Percentiles rank a stretch among this genome's conserved stretches.
Evolutionary conservation across 2,888 invertebrate species (phyloP).

Genomic region (Tachina grossa): DNA sequence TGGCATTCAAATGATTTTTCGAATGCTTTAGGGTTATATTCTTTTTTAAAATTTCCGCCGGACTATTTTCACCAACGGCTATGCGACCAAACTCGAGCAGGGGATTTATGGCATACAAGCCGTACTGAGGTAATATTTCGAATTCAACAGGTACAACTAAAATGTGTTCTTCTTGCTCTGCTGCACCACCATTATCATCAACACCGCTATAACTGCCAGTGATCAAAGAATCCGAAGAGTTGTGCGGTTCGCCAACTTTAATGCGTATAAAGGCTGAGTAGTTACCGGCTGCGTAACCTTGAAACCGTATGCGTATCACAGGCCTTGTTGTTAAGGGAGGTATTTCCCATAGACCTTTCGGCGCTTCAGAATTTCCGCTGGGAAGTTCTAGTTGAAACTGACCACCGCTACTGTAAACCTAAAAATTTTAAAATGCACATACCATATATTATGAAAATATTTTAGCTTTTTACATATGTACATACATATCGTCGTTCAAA

Average conservation of each 20-base stretch:
- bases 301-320: slow-evolving; percentile 92
- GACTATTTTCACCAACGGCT: slow-evolving; percentile 85
- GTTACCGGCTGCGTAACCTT: slow-evolving; percentile 90
- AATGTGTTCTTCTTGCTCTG: slow-evolving; percentile 75
- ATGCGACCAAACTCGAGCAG: slow-evolving; percentile 92
- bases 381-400: slow-evolving; percentile 95
- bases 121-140: slow-evolving; percentile 88
- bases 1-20: slow-evolving; percentile 59
- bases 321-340: slow-evolving; percentile 94
- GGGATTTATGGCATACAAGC: slow-evolving; percentile 90
- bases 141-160: slow-evolving; percentile 93
- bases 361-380: slow-evolving; percentile 88
- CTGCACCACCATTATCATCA: slow-evolving; percentile 57
- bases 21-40: slow-evolving; percentile 59
- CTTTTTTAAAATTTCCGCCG: slow-evolving; percentile 45
- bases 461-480: too few relatives aligned
- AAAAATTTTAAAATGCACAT: neutral
- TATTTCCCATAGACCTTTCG: slow-evolving; percentile 94
- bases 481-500: too few relatives aligned
- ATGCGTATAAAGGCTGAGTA: slow-evolving; percentile 92
- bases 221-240: slow-evolving; percentile 63
- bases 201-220: slow-evolving; percentile 73
- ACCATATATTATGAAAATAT: too few relatives aligned
- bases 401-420: slow-evolving; percentile 94
- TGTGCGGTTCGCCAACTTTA: slow-evolving; percentile 78